Conservation (phyloP, 1,140 invertebrate species). For the Eupristina koningsbergeri region DNA sequence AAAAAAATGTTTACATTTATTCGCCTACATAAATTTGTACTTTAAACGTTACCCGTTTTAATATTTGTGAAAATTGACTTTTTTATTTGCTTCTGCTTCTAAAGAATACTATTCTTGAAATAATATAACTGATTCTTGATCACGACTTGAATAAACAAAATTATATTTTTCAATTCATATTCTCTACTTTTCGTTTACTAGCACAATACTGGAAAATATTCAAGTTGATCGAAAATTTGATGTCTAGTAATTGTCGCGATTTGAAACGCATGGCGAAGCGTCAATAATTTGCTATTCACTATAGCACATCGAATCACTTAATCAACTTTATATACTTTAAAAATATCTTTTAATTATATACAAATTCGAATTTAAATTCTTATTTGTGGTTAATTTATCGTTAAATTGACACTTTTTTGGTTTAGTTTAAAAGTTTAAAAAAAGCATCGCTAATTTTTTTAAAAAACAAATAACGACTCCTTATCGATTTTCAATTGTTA, state of each 20-base stretch:
- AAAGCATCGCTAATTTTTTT: background rate
- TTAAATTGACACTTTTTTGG: constrained; percentile 6
- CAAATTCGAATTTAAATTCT: background rate
- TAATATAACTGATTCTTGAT: background rate
- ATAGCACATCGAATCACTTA: background rate
- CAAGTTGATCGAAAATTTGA: constrained; percentile 18
- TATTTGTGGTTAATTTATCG: constrained; percentile 6
- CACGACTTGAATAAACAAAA: background rate
- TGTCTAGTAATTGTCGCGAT: background rate
- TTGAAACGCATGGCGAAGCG: constrained; percentile 45
- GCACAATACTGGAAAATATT: constrained; percentile 9
- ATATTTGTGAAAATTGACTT: constrained; percentile 20
- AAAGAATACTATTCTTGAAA: background rate
- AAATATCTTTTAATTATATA: constrained; percentile 24
- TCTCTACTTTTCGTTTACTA: constrained; percentile 31
- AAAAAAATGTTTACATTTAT: background rate
- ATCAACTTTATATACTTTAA: background rate
- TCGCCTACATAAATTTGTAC: background rate
- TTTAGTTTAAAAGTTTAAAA: background rate
- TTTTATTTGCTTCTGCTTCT: background rate
- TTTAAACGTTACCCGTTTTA: background rate
- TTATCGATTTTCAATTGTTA: constrained; percentile 4
- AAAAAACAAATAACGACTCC: constrained; percentile 6
- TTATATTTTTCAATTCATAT: constrained; percentile 19
- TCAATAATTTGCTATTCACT: background rate